Evolutionary conservation across 1,140 invertebrate species (phyloP), one percentile per base, ranked within the genome.

Genomic region (Dermatophagoides farinae): DNA sequence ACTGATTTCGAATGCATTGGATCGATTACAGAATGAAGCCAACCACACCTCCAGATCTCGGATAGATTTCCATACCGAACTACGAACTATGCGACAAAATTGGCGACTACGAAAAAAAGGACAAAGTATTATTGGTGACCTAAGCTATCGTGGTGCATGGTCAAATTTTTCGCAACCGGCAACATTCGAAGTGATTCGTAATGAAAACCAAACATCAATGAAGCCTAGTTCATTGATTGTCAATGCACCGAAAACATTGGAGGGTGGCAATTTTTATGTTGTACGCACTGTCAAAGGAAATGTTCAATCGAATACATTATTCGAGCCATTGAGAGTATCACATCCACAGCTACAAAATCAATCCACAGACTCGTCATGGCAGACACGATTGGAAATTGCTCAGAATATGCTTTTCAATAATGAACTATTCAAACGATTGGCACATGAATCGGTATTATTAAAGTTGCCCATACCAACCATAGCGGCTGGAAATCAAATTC

Each of bases 391-490:
- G 9, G 91, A 97, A 72, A 85, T 86, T 1, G 91, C 91, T 0
- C 92, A 97, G 69, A 97, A 96, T 74, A 90, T 96, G 38, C 73
- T 96, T 5, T 97, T 95, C 73, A 97, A 91, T 71, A 96, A 96
- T 75, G 92, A 97, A 73, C 71, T 97, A 2, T 96, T 97, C 70
- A 86, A 86, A 62, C 86, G 95, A 70, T 74, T 97, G 39, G 90
- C 91, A 0, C 82, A 87, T 62, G 91, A 97, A 72, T 91, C 92
- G 0, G 89, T 96, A 6, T 86, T 93, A 66, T 71, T 92, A 1
- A 85, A 90, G 68, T 83, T 86, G 4, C 82, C 85, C 0, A 91
- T 96, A 69, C 91, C 91, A 10, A 90, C 95, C 68, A 86, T 96
- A 78, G 91, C 96, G 37, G 86, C 95, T 52, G 89, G 88, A 49